phyloP scores from a whole-genome alignment of 2,888 invertebrate species.

The Hirtodrosophila histrioides region DNA sequence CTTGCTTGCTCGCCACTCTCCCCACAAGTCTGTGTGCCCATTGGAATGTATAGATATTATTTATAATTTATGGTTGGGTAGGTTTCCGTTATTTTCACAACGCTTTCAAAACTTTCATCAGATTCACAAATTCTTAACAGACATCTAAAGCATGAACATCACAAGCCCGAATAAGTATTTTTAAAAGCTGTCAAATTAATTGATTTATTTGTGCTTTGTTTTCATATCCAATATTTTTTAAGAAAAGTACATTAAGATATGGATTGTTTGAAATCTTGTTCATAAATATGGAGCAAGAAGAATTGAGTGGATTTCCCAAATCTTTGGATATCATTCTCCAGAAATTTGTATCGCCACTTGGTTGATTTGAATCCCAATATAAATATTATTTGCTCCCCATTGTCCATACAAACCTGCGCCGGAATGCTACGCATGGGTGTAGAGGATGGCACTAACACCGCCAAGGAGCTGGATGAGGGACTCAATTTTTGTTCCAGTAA shows the following conservation, averaged over 20 bases:
- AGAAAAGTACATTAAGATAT: background rate
- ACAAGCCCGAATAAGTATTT: too few species aligned
- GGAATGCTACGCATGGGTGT: conserved; percentile 61
- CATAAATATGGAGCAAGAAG: conserved; percentile 1
- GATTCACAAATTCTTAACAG: too few species aligned
- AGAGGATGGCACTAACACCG: conserved; percentile 23
- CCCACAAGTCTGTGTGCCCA: too few species aligned
- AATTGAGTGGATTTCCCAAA: conserved; percentile 2
- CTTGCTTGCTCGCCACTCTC: too few species aligned
- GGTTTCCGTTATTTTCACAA: too few species aligned
- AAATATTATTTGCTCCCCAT: conserved; percentile 53
- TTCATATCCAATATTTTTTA: too few species aligned
- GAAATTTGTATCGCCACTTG: conserved; percentile 29
- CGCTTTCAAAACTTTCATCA: too few species aligned
- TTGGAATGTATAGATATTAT: too few species aligned
- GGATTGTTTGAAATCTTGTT: background rate
- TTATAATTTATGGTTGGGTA: too few species aligned
- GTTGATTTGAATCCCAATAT: conserved; percentile 11
- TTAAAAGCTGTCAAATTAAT: too few species aligned
- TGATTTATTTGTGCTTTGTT: too few species aligned
- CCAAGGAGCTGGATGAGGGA: conserved; percentile 43
- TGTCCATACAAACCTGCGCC: conserved; percentile 39
- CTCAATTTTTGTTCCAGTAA: conserved; percentile 17
- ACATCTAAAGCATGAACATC: too few species aligned
- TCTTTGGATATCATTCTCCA: conserved; percentile 39